A percentile compares a stretch with the other conserved stretches of the same genome.
phyloP scores from a whole-genome alignment of 2,888 invertebrate genomes.

The Drosophila anomalata region DNA sequence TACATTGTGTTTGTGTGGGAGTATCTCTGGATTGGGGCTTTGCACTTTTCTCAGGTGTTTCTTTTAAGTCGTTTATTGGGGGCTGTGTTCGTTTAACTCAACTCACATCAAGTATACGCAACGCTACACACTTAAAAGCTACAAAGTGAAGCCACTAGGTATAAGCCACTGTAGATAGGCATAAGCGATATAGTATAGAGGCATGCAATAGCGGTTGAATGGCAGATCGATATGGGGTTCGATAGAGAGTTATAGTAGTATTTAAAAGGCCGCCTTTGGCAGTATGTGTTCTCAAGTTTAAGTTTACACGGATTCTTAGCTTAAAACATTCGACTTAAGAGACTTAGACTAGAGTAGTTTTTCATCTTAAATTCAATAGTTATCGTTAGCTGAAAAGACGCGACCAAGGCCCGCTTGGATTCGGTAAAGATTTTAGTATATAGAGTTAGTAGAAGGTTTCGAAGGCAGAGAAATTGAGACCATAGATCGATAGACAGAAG shows the following conservation, averaged over 20 bases:
- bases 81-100: conserved; percentile 25
- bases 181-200: conserved; percentile 30
- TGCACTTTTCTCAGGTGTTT: conserved; percentile 8
- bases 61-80: conserved; percentile 5
- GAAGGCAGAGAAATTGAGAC: conserved; percentile 24
- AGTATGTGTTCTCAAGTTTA: conserved; percentile 74
- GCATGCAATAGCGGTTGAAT: conserved; percentile 59
- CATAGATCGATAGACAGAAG: conserved; percentile 17
- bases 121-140: conserved; percentile 62
- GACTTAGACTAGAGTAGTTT: conserved; percentile 58
- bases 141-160: conserved; percentile 47
- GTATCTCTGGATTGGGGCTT: conserved; percentile 21
- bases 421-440: conserved; percentile 37
- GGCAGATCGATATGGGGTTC: conserved; percentile 19
- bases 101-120: conserved; percentile 40
- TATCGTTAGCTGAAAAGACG: conserved; percentile 46
- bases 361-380: conserved; percentile 64
- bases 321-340: conserved; percentile 49
- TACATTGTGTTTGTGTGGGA: conserved; percentile 45
- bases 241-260: conserved; percentile 26
- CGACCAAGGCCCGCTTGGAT: conserved; percentile 17
- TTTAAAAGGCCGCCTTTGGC: conserved; percentile 24
- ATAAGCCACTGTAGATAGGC: no score
- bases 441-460: conserved; percentile 49
- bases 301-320: conserved; percentile 66